These are phyloP conservation scores for Xestia sexstrigata DNA, from an alignment of 2,888 invertebrate species.

Conservation along the genomic window DNA sequence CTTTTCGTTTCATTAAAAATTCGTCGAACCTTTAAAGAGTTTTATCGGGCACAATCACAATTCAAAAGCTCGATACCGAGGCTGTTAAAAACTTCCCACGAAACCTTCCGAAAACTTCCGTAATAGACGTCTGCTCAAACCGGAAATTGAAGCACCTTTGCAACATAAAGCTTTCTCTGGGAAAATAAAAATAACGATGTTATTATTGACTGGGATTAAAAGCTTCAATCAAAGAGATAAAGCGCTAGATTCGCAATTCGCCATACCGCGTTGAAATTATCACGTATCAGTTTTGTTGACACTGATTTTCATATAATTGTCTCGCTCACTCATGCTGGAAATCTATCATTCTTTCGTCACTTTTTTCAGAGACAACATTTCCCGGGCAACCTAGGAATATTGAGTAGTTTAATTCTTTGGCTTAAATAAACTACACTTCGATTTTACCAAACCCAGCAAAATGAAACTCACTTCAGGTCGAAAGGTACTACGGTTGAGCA, in stretches of 20 bases:
- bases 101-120: conserved; percentile 8
- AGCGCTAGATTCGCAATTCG: background rate
- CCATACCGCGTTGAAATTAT: background rate
- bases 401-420: background rate
- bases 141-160: conserved; percentile 6
- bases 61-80: background rate
- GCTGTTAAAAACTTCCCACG: background rate
- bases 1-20: background rate
- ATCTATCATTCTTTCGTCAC: background rate
- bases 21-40: background rate
- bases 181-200: background rate
- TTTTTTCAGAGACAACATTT: background rate
- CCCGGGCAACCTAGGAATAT: background rate
- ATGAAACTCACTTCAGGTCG: background rate
- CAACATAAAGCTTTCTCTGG: background rate
- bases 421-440: background rate
- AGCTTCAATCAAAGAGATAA: background rate
- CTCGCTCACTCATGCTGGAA: background rate
- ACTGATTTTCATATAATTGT: background rate
- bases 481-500: no score
- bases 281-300: background rate
- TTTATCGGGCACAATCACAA: background rate
- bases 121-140: background rate
- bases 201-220: background rate
- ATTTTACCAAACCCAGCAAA: background rate